Evolutionary conservation across 2,797 vertebrate genomes (phyloP).

Genomic region (Anomalospiza imberbis): DNA sequence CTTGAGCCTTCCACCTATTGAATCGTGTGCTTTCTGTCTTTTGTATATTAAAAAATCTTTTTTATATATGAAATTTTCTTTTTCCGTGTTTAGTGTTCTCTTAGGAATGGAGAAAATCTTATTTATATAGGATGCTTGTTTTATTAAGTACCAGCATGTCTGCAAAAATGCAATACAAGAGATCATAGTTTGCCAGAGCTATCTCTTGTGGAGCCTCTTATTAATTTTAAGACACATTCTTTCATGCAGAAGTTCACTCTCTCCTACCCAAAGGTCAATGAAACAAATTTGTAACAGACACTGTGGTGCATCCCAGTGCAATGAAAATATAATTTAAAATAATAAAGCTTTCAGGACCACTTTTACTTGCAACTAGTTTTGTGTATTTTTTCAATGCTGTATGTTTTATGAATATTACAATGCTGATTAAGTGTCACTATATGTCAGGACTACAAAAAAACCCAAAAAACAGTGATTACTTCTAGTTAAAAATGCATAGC

Average conservation of each 20-base stretch:
- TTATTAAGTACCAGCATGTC: neutral
- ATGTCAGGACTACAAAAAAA: neutral
- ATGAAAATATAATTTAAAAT: neutral
- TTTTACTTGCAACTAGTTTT: neutral
- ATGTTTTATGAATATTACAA: neutral
- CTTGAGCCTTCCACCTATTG: neutral
- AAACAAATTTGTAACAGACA: neutral
- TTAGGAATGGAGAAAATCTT: neutral
- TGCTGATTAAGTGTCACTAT: neutral
- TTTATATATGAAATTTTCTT: neutral
- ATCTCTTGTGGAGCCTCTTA: neutral
- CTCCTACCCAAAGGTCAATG: neutral
- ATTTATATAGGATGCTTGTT: neutral
- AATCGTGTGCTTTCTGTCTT: neutral
- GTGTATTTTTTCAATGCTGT: neutral
- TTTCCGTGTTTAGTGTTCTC: neutral
- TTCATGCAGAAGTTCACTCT: accelerated
- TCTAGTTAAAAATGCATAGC: neutral
- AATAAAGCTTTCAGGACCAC: neutral
- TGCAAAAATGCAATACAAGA: neutral
- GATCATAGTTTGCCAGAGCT: neutral
- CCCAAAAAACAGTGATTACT: neutral
- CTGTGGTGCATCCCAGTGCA: neutral
- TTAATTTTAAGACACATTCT: neutral
- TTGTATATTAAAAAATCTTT: neutral